Conservation (phyloP, 2,888 invertebrate genomes). For the Cyclophora punctaria region DNA sequence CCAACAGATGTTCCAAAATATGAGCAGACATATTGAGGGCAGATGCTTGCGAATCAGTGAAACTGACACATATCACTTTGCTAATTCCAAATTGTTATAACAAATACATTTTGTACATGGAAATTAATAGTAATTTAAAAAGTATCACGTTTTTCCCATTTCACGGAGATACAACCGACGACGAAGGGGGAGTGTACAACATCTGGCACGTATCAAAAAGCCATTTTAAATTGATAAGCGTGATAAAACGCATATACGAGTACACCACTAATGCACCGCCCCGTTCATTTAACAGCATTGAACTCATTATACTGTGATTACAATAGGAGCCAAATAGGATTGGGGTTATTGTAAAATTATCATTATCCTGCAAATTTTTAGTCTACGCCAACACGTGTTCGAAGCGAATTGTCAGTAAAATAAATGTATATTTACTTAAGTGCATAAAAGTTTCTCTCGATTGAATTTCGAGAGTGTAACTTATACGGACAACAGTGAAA, state of each 20-base stretch:
- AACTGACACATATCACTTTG: conserved; percentile 37
- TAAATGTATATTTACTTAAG: conserved; percentile 33
- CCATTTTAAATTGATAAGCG: conserved; percentile 62
- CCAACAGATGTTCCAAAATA: conserved; percentile 50
- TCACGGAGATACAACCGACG: background rate
- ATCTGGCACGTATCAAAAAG: conserved; percentile 63
- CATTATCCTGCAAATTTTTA: conserved; percentile 31
- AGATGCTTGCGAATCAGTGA: conserved; percentile 51
- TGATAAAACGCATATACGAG: conserved; percentile 54
- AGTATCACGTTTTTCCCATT: too few relatives aligned
- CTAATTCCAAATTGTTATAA: conserved; percentile 26
- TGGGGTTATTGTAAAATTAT: conserved; percentile 34
- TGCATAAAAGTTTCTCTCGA: conserved; percentile 26
- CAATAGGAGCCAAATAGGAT: conserved; percentile 34
- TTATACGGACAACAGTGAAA: conserved; percentile 42
- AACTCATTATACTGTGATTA: conserved; percentile 57
- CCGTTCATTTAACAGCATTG: conserved; percentile 59
- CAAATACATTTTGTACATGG: conserved; percentile 17
- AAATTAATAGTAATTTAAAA: too few relatives aligned
- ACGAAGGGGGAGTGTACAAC: conserved; percentile 39
- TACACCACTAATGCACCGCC: conserved; percentile 56
- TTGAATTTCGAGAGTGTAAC: conserved; percentile 32
- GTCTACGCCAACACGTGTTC: conserved; percentile 43
- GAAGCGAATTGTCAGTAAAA: conserved; percentile 38
- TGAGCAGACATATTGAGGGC: conserved; percentile 42